Evolutionary conservation across 2,888 invertebrate genomes (phyloP).

Genomic region (Sesia bembeciformis): DNA sequence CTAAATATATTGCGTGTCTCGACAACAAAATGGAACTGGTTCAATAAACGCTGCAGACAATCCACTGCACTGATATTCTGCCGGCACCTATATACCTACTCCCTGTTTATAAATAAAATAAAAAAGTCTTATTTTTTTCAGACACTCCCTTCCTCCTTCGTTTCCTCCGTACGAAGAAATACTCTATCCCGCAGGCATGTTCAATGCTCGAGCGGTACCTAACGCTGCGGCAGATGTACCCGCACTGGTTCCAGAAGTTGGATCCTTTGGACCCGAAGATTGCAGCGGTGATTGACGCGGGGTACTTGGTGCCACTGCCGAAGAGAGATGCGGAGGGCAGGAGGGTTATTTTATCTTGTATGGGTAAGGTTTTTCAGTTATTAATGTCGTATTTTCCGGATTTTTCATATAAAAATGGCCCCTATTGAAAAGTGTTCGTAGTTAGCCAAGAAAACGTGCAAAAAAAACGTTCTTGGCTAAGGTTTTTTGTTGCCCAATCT

Average conservation of each 20-base stretch:
- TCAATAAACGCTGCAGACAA: too few relatives aligned
- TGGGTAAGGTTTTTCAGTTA: conserved; percentile 66
- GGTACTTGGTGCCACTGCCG: conserved; percentile 83
- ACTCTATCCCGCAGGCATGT: conserved; percentile 88
- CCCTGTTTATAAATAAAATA: background rate
- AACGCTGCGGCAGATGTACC: conserved; percentile 87
- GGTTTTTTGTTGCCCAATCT: too few relatives aligned
- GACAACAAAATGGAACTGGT: too few relatives aligned
- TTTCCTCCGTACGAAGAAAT: conserved; percentile 91
- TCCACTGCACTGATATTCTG: too few relatives aligned
- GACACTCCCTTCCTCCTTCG: conserved; percentile 87
- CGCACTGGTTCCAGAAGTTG: conserved; percentile 88
- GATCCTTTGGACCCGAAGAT: conserved; percentile 86
- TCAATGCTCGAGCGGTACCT: conserved; percentile 91
- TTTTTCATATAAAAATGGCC: too few relatives aligned
- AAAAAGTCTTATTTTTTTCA: conserved; percentile 21
- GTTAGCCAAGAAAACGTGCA: too few relatives aligned
- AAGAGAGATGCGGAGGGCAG: conserved; percentile 85
- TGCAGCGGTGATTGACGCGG: conserved; percentile 85
- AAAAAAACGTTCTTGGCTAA: too few relatives aligned
- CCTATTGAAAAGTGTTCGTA: too few relatives aligned
- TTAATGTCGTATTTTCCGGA: background rate
- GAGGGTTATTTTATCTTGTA: conserved; percentile 85
- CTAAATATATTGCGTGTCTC: too few relatives aligned
- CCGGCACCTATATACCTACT: too few relatives aligned